Base-by-base conservation (phyloP, 2,888 invertebrate genomes). In the Peribatodes rhomboidaria region DNA sequence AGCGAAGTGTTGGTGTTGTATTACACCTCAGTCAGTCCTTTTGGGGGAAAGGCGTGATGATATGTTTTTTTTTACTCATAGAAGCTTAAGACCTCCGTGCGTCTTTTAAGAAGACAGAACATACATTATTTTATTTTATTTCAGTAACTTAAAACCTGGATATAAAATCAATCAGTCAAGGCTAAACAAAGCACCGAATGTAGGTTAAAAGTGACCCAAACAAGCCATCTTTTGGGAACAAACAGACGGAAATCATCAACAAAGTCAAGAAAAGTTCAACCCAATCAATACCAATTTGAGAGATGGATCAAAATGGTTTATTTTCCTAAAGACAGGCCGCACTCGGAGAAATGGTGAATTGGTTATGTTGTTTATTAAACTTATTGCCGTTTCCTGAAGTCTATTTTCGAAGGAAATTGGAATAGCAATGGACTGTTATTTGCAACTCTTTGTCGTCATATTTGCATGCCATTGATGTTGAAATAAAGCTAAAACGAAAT, bases 241-340 rank as follows among this genome's bases (percentile, higher is more conserved):
- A 54, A 55, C 47, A 27, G 49, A 55, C 41, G 39, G 60, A 52
- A 60, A 54, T n/a, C 44, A 46, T 57, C 39, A 35, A 59, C 50
- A 46, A 47, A 65, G 39, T 31, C 46, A 46, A 53, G 35, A 41
- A 56, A 62, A 67, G 44, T 62, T 62, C 41, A 53, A 55, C 37
- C 42, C 54, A 59, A 66, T 66, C 62, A 52, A 67, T 56, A 56
- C 50, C 54, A 55, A 56, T 52, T 67, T 67, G 62, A 27, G 41
- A 57, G 46, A 54, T n/a, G 55, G 46, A 57, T 61, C 35, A 53
- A 55, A 56, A 44, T n/a, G 49, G 53, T 58, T 64, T 58, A 64
- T 59, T 59, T 64, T 54, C 35, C 33, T 39, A 41, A 46, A 42
- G 16, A 13, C 46, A 11, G 8, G 16, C 13, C 6, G 14, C 42